Percentiles rank a stretch among this genome's conserved stretches.
Conservation (phyloP, 2,888 invertebrate genomes). For the Meiosimyza decipiens region DNA sequence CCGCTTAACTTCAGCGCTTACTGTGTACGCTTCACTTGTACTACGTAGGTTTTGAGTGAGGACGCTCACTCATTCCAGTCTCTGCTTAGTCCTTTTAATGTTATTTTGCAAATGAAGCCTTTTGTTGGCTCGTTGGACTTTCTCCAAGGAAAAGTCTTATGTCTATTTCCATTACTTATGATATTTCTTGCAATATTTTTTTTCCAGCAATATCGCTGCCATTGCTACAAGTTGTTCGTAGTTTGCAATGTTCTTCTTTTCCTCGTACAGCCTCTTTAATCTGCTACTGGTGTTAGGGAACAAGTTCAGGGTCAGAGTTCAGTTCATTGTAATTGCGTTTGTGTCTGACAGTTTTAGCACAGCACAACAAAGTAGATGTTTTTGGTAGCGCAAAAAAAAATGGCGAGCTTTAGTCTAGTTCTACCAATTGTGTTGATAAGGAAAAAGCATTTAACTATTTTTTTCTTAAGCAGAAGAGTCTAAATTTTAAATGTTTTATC, state of each 20-base stretch:
- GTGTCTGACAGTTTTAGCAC: background rate
- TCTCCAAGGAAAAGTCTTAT: background rate
- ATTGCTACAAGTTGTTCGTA: slow-evolving; percentile 17
- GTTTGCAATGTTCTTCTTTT: background rate
- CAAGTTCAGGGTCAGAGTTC: slow-evolving; percentile 12
- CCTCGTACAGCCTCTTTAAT: background rate
- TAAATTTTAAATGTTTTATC: too few relatives aligned
- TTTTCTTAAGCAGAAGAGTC: too few relatives aligned
- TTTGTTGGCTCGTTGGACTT: slow-evolving; percentile 5
- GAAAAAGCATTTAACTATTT: too few relatives aligned
- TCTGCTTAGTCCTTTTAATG: background rate
- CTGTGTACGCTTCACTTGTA: background rate
- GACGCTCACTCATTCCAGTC: background rate
- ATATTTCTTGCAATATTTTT: background rate
- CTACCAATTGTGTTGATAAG: too few relatives aligned
- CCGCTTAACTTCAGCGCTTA: background rate
- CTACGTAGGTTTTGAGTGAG: background rate
- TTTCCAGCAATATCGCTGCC: background rate
- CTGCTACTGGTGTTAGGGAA: slow-evolving; percentile 11
- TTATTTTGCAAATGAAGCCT: slow-evolving; percentile 4
- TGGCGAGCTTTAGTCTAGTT: too few relatives aligned
- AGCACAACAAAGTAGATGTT: background rate
- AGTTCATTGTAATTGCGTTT: background rate
- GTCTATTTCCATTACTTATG: slow-evolving; percentile 2
- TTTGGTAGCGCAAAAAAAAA: too few relatives aligned